Base-by-base conservation (phyloP, 2,113 vertebrate species). In the Prochilodus magdalenae region DNA sequence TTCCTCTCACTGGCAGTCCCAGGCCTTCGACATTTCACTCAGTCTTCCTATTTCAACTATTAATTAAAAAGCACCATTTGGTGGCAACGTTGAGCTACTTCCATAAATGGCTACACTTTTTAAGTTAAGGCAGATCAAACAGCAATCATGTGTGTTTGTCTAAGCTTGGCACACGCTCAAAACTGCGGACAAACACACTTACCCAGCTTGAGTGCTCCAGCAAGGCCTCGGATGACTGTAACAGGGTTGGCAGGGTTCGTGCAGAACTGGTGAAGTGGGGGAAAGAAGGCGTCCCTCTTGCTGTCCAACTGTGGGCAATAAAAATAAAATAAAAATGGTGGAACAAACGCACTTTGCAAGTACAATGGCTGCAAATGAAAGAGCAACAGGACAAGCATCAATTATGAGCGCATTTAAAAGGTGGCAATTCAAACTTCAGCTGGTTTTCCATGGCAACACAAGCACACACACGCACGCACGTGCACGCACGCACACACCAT, bases 211-310 rank as follows among this genome's bases (percentile, higher is more conserved):
- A 99, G 97, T 62, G 98, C 97, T 93, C 98, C 98, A 88, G 98
- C 98, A 94, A 99, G 96, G 91, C 98, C 98, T 94, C 98, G 93
- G 92, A 99, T 99, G 94, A 99, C 98, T 78, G 98, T 99, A 94
- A 99, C 98, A 47, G 98, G 98, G 92, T 99, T 99, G 94, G 96
- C 95, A 77, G 97, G 95, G 93, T 98, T 99, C 91, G 97, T 99
- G 95, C 98, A 99, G 95, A 99, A 99, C 90, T 99, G 98, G 89
- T 99, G 98, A 86, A 99, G 95, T 49, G 98, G 96, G 86, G 98
- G 98, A 93, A 97, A 99, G 93, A 99, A 99, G 89, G 96, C 97
- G 80, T 99, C 98, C 90, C 97, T 95, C 93, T 99, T 99, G 92
- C 98, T 99, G 94, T 99, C 97, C 88, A 99, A 94, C 98, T 99